Evolutionary conservation across 2,113 vertebrate genomes (phyloP).

Genomic region (Sclerurus mexicanus): DNA sequence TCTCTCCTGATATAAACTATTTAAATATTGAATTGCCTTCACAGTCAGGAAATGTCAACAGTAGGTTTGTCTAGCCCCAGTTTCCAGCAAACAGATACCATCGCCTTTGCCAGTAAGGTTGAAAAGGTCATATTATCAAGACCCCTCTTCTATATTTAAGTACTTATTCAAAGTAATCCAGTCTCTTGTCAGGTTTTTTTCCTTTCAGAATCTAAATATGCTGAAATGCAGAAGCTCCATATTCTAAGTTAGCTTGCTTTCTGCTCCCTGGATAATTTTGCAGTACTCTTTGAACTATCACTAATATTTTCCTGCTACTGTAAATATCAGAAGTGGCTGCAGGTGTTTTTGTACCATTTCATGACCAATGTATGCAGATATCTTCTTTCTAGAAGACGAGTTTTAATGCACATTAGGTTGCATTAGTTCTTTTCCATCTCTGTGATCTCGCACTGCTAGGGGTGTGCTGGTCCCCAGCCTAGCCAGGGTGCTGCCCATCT

Average conservation of each 20-base stretch:
- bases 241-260: not conserved
- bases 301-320: not conserved
- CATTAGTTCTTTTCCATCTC: not conserved
- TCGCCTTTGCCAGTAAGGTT: not conserved
- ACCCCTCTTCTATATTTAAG: not conserved
- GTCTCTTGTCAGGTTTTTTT: not conserved
- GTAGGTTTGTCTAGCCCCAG: not conserved
- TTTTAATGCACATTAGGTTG: not conserved
- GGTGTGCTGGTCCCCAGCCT: not conserved
- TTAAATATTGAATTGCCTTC: conserved; percentile 20
- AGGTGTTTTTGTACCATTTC: not conserved
- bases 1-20: not conserved
- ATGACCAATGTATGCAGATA: not conserved
- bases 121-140: not conserved
- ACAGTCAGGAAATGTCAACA: not conserved
- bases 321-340: not conserved
- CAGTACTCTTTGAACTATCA: not conserved
- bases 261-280: not conserved
- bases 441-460: rapidly evolving
- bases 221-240: not conserved
- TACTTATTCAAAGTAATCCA: not conserved
- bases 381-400: not conserved
- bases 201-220: not conserved
- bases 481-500: not conserved
- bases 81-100: not conserved